A percentile compares a stretch with the other conserved stretches of the same genome.
Conservation (phyloP, 2,113 vertebrate species). For the Pantherophis guttatus region DNA sequence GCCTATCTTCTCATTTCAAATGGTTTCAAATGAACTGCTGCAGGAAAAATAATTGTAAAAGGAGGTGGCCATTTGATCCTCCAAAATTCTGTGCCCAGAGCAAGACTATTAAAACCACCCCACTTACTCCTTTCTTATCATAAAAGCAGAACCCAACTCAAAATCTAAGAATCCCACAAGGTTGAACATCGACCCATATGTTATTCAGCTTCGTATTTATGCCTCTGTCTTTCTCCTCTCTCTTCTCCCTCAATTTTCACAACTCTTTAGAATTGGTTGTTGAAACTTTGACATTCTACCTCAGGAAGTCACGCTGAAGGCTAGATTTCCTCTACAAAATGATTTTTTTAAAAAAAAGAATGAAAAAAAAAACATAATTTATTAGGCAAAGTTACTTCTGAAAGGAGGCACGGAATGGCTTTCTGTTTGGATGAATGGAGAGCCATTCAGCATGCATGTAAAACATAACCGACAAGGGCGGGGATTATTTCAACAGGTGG, state of each 20-base stretch:
- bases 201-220: not conserved
- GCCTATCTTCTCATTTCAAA: not conserved
- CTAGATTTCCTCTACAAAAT: not conserved
- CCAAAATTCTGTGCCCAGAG: not conserved
- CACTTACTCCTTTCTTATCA: not conserved
- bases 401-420: not conserved
- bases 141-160: not conserved
- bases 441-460: not conserved
- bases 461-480: slow-evolving; percentile 27
- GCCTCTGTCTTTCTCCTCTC: not conserved
- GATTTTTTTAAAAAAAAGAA: not conserved
- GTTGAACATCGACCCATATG: not conserved
- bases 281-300: not conserved
- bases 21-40: not conserved
- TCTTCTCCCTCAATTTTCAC: not conserved
- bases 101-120: not conserved
- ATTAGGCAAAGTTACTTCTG: not conserved
- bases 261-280: not conserved
- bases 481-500: slow-evolving; percentile 47
- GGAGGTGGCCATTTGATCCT: not conserved
- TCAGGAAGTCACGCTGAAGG: not conserved
- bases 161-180: not conserved
- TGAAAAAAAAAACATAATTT: not conserved
- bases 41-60: not conserved
- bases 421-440: not conserved